Base-by-base conservation (phyloP, 2,797 vertebrate genomes). In the Hapalemur alaotrensis region DNA sequence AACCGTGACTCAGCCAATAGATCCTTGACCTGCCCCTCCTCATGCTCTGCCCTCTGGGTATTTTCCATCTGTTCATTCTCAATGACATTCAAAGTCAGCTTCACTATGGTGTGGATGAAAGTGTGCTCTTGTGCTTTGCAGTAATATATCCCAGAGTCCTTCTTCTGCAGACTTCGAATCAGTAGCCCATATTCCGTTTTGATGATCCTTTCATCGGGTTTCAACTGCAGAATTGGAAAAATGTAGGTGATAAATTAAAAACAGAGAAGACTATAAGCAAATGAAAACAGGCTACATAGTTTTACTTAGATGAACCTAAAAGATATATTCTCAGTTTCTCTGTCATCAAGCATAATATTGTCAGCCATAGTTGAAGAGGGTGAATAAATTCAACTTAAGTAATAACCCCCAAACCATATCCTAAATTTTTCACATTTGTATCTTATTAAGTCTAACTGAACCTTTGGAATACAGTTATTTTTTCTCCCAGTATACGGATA, bases 71-170 rank as follows among this genome's bases (percentile, higher is more conserved):
- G 99, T 38, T 99, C 99, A 0, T 99, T 99, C 75, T 99, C 98
- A 17, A 99, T 99, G 63, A 99, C 98, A 0, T 99, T 99, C n/a
- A 99, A 98, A 4, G 98, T 99, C 96, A 99, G 97, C 86, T 98
- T 99, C 63, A 99, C 98, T 0, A 99, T 98, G 13, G 99, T 99
- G 94, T 99, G 99, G 92, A 99, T 98, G 81, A 99, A 99, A 85
- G 99, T 99, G 98, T 99, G 99, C 88, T 99, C 99, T 97, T 99
- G 99, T 2, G 99, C 99, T 80, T 99, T 99, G 97, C 99, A 99
- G 81, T 98, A 98, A 92, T 99, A 99, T 23, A 99, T 97, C 28
- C 99, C 99, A 0, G 99, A 98, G 5, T 99, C 99, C 18, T 98
- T 98, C 48, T 97, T 98, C 25, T 99, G 99, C 95, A 99, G 97